phyloP scores from a whole-genome alignment of 2,113 vertebrate genomes.

The Vireo altiloquus region DNA sequence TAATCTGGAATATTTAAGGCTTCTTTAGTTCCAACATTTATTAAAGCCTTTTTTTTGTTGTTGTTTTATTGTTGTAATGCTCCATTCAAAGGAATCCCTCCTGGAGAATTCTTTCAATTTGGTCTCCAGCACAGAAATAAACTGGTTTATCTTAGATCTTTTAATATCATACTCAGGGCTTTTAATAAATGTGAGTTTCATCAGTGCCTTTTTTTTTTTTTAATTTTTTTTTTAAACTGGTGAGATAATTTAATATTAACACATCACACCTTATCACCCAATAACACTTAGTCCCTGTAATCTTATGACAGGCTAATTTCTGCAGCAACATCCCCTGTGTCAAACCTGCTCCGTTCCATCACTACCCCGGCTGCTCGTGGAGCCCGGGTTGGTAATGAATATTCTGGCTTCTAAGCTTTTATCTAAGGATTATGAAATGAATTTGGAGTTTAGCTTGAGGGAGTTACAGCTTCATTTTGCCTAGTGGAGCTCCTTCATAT shows the following conservation, averaged over 20 bases:
- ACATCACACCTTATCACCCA: constrained; percentile 69
- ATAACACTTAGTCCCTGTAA: constrained; percentile 67
- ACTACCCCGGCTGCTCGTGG: not conserved
- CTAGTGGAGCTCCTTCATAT: not conserved
- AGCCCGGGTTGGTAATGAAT: constrained; percentile 51
- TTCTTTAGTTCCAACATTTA: constrained; percentile 15
- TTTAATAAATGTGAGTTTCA: constrained; percentile 67
- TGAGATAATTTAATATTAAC: constrained; percentile 68
- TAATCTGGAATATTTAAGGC: not conserved
- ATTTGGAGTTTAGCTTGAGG: constrained; percentile 58
- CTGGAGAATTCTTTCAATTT: constrained; percentile 57
- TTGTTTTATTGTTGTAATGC: constrained; percentile 53
- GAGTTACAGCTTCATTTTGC: constrained; percentile 57
- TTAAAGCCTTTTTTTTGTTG: constrained; percentile 12
- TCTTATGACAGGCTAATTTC: constrained; percentile 72
- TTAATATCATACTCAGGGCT: constrained; percentile 61
- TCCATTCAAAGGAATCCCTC: constrained; percentile 46
- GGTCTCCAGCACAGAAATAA: constrained; percentile 34
- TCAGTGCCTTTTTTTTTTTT: constrained; percentile 8
- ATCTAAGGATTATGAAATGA: constrained; percentile 68
- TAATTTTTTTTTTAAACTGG: not conserved
- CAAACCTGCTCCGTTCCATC: constrained; percentile 60
- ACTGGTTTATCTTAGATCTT: constrained; percentile 65
- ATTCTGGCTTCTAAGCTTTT: constrained; percentile 62
- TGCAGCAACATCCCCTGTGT: constrained; percentile 60